phyloP scores from a whole-genome alignment of 2,888 invertebrate genomes.

The Eucera pruinosa region DNA sequence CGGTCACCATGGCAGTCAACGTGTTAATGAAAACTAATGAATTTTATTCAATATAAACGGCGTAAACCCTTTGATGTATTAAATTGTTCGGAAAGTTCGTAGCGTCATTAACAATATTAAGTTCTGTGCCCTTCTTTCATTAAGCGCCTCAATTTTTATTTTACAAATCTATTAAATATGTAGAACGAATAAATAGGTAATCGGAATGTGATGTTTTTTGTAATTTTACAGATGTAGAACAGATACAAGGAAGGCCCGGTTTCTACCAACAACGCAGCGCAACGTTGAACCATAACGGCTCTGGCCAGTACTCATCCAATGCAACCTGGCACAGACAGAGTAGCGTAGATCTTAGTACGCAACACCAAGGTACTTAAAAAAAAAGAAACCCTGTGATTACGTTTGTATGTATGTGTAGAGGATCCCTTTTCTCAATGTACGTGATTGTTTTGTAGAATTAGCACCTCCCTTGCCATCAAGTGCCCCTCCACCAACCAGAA shows the following conservation, averaged over 20 bases:
- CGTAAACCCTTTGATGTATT: no score
- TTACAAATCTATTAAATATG: no score
- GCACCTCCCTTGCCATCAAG: constrained; percentile 87
- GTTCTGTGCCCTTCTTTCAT: no score
- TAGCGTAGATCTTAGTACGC: constrained; percentile 75
- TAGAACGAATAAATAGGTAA: no score
- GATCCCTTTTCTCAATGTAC: constrained; percentile 81
- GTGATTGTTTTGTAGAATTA: constrained; percentile 84
- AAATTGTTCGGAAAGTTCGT: no score
- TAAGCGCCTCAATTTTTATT: no score
- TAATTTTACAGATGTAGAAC: constrained; percentile 72
- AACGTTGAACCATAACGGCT: constrained; percentile 81
- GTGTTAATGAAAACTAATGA: no score
- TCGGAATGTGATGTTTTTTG: neutral
- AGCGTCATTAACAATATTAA: no score
- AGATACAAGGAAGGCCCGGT: constrained; percentile 76
- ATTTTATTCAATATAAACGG: no score
- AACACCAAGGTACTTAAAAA: constrained; percentile 76
- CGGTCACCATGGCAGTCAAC: no score
- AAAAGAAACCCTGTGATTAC: neutral
- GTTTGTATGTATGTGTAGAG: constrained; percentile 45
- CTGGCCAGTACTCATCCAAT: constrained; percentile 77
- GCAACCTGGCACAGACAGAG: constrained; percentile 80
- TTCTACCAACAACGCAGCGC: constrained; percentile 80
- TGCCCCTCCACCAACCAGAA: constrained; percentile 85